Conservation (phyloP, 2,113 vertebrate species). For the Gambusia holbrooki region DNA sequence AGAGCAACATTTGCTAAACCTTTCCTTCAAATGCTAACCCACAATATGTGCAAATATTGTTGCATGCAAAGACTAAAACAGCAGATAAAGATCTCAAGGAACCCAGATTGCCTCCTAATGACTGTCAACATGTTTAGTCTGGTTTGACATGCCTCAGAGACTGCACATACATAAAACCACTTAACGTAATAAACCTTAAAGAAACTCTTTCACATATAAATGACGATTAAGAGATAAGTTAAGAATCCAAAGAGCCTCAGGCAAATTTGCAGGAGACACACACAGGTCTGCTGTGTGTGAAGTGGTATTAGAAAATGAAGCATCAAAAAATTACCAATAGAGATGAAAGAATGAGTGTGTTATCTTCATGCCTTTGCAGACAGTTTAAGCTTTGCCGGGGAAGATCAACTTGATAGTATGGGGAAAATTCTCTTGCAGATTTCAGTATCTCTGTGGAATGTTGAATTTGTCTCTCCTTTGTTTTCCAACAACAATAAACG, state of each 20-base stretch:
- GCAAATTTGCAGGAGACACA: background rate
- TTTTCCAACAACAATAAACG: background rate
- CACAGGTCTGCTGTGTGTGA: background rate
- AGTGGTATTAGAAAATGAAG: background rate
- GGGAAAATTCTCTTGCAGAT: constrained; percentile 7
- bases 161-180: constrained; percentile 5
- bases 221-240: background rate
- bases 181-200: constrained; percentile 13
- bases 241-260: background rate
- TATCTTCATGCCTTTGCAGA: constrained; percentile 12
- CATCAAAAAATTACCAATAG: background rate
- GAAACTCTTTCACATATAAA: constrained; percentile 37
- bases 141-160: constrained; percentile 20
- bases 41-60: background rate
- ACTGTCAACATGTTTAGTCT: constrained; percentile 43
- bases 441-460: constrained; percentile 26
- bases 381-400: constrained; percentile 10
- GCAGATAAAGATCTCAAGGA: constrained; percentile 8
- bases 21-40: background rate
- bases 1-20: background rate
- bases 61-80: background rate
- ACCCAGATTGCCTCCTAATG: constrained; percentile 15
- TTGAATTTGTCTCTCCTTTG: background rate
- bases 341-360: constrained; percentile 8
- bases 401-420: constrained; percentile 21